Conservation (phyloP, 1,140 invertebrate species). For the Drosophila lacteicornis region DNA sequence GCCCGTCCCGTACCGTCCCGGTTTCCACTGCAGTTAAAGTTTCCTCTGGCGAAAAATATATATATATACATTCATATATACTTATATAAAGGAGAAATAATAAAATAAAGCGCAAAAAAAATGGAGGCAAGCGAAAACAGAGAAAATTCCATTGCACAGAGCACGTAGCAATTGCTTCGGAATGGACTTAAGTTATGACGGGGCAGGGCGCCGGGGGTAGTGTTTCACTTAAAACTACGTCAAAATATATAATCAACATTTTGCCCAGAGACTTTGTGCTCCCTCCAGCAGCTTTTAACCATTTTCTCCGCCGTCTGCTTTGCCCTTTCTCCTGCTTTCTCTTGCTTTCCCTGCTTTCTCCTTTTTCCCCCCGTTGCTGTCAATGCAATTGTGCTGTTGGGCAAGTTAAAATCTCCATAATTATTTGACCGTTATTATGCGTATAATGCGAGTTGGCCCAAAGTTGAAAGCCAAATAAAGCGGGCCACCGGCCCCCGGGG, state of each 20-base stretch:
- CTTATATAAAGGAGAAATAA: constrained; percentile 6
- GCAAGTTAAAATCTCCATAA: constrained; percentile 68
- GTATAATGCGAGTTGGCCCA: constrained; percentile 68
- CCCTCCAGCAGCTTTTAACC: background rate
- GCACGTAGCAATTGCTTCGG: constrained; percentile 65
- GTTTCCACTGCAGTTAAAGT: constrained; percentile 60
- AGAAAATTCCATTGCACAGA: constrained; percentile 69
- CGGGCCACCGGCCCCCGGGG: constrained; percentile 11
- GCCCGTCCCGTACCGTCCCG: too few species aligned
- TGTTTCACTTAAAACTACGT: constrained; percentile 66
- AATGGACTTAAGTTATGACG: constrained; percentile 27
- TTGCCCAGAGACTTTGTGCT: constrained; percentile 30
- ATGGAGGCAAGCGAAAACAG: constrained; percentile 10
- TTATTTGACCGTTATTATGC: constrained; percentile 70
- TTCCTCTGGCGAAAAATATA: constrained; percentile 48
- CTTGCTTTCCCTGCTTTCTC: background rate
- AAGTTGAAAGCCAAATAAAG: constrained; percentile 62
- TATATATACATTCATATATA: background rate
- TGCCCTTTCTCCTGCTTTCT: too few species aligned
- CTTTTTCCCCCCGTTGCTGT: background rate
- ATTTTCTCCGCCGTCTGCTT: background rate
- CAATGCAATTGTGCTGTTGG: constrained; percentile 58
- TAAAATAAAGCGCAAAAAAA: constrained; percentile 6
- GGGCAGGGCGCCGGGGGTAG: background rate
- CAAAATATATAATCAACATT: constrained; percentile 76